Base-by-base conservation (phyloP, 2,113 vertebrate species). In the Megalops atlanticus region DNA sequence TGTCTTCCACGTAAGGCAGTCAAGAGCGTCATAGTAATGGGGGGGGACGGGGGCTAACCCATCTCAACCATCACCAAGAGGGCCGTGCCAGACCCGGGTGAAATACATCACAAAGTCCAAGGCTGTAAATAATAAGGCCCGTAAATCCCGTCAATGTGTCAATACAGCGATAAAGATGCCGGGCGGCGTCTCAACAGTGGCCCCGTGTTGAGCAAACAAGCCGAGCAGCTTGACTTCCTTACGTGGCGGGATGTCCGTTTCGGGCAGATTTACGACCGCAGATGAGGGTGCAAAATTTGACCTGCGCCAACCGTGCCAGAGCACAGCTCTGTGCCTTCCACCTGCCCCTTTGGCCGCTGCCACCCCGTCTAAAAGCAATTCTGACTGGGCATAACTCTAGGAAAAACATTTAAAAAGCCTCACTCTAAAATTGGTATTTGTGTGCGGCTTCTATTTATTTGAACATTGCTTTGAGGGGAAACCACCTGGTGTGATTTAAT, bases 401-500 rank as follows among this genome's bases (percentile, higher is more conserved):
- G 70, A 72, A 72, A 39, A 72, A 39, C 38, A 72, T 39, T 72
- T 39, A 72, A 31, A 71, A 72, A 11, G 33, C 70, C 70, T 10
- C 3, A 15, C 70, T 72, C 38, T 24, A 75, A 31, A 45, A 31
- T 33, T 76, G 35, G 76, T 74, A 80, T 74, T 72, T 39, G 35
- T 76, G 82, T 43, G 76, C 73, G 52, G 81, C 49, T 77, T 81
- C 81, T 90, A 87, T 91, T 93, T 87, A 86, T 88, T 87, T 86
- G 87, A 81, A 86, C 52, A 38, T 72, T 84, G 89, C 83, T 92
- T 92, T 87, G 84, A 47, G 79, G 86, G 89, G 49, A 84, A 92
- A 88, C 88, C 91, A 92, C 91, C 91, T 92, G 91, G 90, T 89
- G 92, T 82, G 90, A 83, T 83, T 86, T 92, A 91, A 93, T 91